Evolutionary conservation across 2,113 vertebrate genomes (phyloP).

Genomic region (Epinephelus moara): DNA sequence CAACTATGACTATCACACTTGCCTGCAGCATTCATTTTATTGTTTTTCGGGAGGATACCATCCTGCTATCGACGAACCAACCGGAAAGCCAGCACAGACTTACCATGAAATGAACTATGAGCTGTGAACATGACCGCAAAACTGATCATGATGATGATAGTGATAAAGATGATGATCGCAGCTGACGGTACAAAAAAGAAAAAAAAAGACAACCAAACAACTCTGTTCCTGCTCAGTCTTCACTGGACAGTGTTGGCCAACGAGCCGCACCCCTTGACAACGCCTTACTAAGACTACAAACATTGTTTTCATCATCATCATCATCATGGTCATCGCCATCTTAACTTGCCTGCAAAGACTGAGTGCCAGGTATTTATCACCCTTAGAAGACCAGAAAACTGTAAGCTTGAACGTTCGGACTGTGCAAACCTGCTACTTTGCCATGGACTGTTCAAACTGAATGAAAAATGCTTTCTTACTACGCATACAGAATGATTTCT

Average conservation of each 20-base stretch:
- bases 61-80: slow-evolving; percentile 30
- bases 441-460: slow-evolving; percentile 88
- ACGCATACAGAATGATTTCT: slow-evolving; percentile 82
- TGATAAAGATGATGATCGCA: slow-evolving; percentile 60
- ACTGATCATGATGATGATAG: slow-evolving; percentile 64
- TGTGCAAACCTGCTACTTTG: slow-evolving; percentile 79
- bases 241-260: slow-evolving; percentile 58
- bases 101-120: slow-evolving; percentile 74
- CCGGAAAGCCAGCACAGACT: slow-evolving; percentile 89
- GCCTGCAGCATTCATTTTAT: slow-evolving; percentile 59
- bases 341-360: slow-evolving; percentile 81
- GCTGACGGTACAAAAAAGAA: slow-evolving; percentile 36
- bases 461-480: slow-evolving; percentile 85
- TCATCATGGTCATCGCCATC: slow-evolving; percentile 77
- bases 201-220: slow-evolving; percentile 43
- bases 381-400: slow-evolving; percentile 87
- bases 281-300: slow-evolving; percentile 76
- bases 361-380: slow-evolving; percentile 73
- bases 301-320: slow-evolving; percentile 63
- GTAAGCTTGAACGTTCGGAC: slow-evolving; percentile 83
- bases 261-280: slow-evolving; percentile 68
- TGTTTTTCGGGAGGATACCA: slow-evolving; percentile 30
- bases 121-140: slow-evolving; percentile 57
- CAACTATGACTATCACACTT: slow-evolving; percentile 54
- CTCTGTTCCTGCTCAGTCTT: slow-evolving; percentile 48